A percentile compares a stretch with the other conserved stretches of the same genome.
Evolutionary conservation across 1,140 invertebrate genomes (phyloP).

Genomic region (Myzus persicae): DNA sequence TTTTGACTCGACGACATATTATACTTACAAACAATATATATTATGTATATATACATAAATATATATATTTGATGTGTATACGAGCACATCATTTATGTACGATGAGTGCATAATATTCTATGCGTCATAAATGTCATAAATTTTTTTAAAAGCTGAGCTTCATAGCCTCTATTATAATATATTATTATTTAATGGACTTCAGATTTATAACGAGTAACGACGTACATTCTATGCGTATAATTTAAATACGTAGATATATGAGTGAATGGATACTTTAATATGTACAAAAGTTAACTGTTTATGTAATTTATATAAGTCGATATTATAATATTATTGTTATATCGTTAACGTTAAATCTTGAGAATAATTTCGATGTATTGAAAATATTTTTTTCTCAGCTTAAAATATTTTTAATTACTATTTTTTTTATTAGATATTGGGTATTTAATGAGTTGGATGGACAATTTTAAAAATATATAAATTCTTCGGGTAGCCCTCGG

Average conservation of each 20-base stretch:
- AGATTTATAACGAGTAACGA: neutral
- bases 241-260: neutral
- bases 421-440: neutral
- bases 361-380: too few species aligned
- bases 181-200: neutral
- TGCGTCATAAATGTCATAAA: neutral
- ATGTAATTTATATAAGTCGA: neutral
- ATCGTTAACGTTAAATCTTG: neutral
- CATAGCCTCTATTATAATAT: neutral
- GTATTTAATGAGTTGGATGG: neutral
- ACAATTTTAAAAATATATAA: neutral
- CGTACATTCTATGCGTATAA: neutral
- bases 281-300: neutral
- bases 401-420: neutral
- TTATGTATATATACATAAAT: neutral
- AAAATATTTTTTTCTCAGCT: too few species aligned
- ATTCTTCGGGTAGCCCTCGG: neutral
- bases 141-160: neutral
- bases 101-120: neutral
- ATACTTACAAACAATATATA: neutral
- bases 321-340: neutral
- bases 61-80: too few species aligned
- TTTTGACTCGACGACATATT: neutral
- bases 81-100: neutral
- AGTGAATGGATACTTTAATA: neutral